These are phyloP conservation scores for Sebastes oblongus DNA, from an alignment of 2,797 vertebrate species.

Conservation along the genomic window DNA sequence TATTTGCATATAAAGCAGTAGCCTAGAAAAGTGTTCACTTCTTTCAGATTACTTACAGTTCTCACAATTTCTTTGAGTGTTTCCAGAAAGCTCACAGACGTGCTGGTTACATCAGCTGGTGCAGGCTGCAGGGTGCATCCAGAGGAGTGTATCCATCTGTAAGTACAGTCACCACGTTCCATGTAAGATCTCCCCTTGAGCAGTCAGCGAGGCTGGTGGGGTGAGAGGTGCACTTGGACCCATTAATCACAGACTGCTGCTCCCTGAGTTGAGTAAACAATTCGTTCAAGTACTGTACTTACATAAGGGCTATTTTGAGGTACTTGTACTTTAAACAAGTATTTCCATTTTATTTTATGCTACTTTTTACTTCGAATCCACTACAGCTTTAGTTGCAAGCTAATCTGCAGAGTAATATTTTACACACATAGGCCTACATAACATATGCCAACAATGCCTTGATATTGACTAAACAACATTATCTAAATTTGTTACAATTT, in stretches of 20 bases:
- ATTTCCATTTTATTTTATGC: neutral
- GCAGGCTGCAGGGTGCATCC: neutral
- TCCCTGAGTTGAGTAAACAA: neutral
- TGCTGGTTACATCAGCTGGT: neutral
- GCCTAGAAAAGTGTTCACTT: neutral
- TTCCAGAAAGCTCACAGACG: neutral
- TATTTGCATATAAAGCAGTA: neutral
- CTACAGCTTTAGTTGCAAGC: neutral
- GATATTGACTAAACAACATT: neutral
- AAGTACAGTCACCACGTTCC: slow-evolving; percentile 8
- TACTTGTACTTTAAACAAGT: neutral
- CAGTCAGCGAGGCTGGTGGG: neutral
- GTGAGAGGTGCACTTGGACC: slow-evolving; percentile 42
- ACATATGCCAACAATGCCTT: too few relatives aligned
- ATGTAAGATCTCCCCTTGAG: slow-evolving; percentile 25
- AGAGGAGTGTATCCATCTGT: slow-evolving; percentile 11
- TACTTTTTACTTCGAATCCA: neutral
- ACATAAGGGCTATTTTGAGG: neutral
- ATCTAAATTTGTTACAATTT: neutral
- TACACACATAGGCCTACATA: too few relatives aligned
- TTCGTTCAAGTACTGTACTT: neutral
- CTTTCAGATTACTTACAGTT: neutral
- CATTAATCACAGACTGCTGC: slow-evolving; percentile 59
- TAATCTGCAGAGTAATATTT: neutral
- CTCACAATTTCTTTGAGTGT: neutral